Percentiles rank a stretch among this genome's conserved stretches.
Evolutionary conservation across 2,888 invertebrate species (phyloP).

Genomic region (Hipparchia semele): DNA sequence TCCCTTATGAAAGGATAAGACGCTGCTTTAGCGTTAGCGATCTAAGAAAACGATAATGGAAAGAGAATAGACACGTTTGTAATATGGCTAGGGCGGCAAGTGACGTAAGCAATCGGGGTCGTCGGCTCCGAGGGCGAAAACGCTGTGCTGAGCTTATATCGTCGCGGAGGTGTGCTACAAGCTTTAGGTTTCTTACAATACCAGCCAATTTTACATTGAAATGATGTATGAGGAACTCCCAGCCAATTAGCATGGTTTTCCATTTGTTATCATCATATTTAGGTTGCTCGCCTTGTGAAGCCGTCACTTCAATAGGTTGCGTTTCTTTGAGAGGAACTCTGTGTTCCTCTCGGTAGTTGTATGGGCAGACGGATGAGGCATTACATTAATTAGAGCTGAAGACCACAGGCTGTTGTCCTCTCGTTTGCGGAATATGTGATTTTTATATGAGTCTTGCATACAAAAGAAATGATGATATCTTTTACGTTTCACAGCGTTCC

Average conservation of each 20-base stretch:
- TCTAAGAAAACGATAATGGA: too few species aligned
- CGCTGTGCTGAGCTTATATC: too few species aligned
- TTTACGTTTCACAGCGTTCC: too few species aligned
- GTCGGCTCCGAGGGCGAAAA: too few species aligned
- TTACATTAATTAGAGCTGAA: conserved; percentile 7
- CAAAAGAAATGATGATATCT: too few species aligned
- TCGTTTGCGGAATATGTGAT: neutral
- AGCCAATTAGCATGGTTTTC: conserved; percentile 7
- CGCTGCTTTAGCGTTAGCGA: too few species aligned
- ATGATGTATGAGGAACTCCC: neutral
- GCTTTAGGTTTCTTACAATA: neutral
- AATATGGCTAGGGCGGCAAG: too few species aligned
- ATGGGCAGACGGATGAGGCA: neutral
- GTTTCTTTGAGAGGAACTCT: neutral
- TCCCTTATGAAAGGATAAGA: too few species aligned
- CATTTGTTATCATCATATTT: neutral
- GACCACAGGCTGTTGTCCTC: neutral
- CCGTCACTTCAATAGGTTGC: neutral
- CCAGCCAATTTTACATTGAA: conserved; percentile 1
- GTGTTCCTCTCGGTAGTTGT: neutral
- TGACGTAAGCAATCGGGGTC: too few species aligned
- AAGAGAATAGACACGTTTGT: too few species aligned
- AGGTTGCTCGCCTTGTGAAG: neutral
- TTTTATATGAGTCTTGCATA: neutral
- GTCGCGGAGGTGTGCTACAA: too few species aligned